Evolutionary conservation across 2,113 vertebrate species (phyloP), one percentile per base, ranked within the genome.

Genomic region (Anguilla japonica): DNA sequence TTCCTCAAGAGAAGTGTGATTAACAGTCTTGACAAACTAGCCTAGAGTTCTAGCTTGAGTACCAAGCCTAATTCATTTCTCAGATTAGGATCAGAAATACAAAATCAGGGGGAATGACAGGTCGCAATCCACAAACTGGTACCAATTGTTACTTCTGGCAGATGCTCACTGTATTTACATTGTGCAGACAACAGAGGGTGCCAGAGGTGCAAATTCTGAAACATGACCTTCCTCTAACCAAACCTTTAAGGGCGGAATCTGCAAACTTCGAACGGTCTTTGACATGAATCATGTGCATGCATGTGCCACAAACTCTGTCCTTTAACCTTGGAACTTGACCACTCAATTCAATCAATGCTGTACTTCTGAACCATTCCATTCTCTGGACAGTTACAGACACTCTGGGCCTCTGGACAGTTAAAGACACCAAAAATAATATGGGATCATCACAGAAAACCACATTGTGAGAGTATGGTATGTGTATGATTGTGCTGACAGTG

Each of bases 141-240:
- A 8, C 18, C 60, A 67, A 53, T 53, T 67, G 20, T 20, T 20
- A 22, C 60, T 22, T 67, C 60, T 75, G 71, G n/a, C 26, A 34
- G 11, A 29, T 14, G 71, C n/a, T 75, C 9, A 6, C 71, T 75
- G 71, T 29, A 75, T n/a, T 75, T 2, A 75, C 1, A 8, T 34
- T n/a, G 3, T 29, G 16, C 26, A 75, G 26, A n/a, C 82, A 85
- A 57, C 79, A 87, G 84, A 40, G 46, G 84, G 78, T 71, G 67
- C 67, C 84, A 85, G 63, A 56, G 56, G 20, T 81, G 56, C 41
- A 41, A 46, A 79, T 67, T 85, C 71, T 8, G 14, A 57, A 26
- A 26, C 6, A 22, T 20, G 7, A 7, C 63, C 6, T 3, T 22
- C 63, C 63, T 20, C 5, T 8, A 20, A 71, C 26, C 26, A 71